phyloP scores from a whole-genome alignment of 2,113 vertebrate species.

The human region DNA sequence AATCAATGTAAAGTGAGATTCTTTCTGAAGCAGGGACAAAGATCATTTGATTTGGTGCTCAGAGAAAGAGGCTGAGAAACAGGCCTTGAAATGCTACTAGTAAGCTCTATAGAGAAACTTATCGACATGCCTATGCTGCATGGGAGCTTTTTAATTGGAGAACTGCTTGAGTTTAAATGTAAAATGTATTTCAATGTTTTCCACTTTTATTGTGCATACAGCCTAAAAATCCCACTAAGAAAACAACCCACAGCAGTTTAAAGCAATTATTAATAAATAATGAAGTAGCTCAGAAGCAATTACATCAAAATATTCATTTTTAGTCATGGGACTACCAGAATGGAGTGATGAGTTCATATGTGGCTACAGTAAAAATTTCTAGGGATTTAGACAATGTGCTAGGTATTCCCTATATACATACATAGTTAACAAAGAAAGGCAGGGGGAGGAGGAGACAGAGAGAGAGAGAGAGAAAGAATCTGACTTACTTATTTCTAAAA shows the following conservation, averaged over 20 bases:
- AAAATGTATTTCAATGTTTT: neutral
- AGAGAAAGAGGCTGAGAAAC: neutral
- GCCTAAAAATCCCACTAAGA: slow-evolving; percentile 58
- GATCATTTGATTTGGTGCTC: neutral
- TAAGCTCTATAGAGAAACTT: neutral
- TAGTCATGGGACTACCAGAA: slow-evolving; percentile 81
- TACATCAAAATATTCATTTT: slow-evolving; percentile 87
- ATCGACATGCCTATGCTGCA: neutral
- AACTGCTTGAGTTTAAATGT: slow-evolving; percentile 15
- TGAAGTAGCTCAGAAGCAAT: slow-evolving; percentile 88
- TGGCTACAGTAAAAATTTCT: slow-evolving; percentile 76
- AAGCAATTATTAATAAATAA: slow-evolving; percentile 91
- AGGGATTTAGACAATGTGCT: slow-evolving; percentile 81
- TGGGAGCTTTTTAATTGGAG: neutral
- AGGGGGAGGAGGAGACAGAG: no score
- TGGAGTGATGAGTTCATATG: slow-evolving; percentile 78
- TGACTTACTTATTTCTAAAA: neutral
- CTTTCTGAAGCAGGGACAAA: neutral
- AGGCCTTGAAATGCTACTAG: neutral
- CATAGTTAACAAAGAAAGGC: neutral
- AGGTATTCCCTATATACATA: neutral
- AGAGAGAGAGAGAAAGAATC: neutral
- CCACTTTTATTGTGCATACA: neutral
- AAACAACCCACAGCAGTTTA: slow-evolving; percentile 84
- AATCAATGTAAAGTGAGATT: neutral